These are phyloP conservation scores for Pseudocheirus occidentalis DNA, from an alignment of 2,797 vertebrate genomes.

Conservation along the genomic window DNA sequence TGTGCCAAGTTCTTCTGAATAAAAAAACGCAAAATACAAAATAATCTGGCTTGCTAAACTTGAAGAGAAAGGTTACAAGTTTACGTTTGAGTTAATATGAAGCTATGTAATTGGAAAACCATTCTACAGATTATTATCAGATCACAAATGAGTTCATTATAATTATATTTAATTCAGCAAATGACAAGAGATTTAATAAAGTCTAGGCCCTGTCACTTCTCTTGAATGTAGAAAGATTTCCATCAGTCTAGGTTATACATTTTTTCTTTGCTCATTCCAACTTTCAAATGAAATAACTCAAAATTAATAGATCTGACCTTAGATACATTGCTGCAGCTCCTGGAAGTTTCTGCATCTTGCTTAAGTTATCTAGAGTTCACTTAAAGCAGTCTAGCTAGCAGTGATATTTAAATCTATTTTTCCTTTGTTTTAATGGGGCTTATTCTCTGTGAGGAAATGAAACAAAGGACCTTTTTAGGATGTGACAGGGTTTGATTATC, in stretches of 20 bases:
- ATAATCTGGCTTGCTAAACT: constrained; percentile 15
- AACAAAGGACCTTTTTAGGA: constrained; percentile 6
- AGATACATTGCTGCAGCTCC: constrained; percentile 40
- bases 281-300: constrained; percentile 60
- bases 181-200: constrained; percentile 74
- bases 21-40: constrained; percentile 46
- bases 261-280: constrained; percentile 63
- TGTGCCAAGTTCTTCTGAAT: constrained; percentile 52
- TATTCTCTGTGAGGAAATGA: constrained; percentile 16
- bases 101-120: constrained; percentile 63
- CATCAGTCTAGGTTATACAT: constrained; percentile 48
- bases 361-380: constrained; percentile 51
- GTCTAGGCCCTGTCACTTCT: constrained; percentile 40
- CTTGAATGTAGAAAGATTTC: constrained; percentile 64
- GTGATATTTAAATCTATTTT: constrained; percentile 26
- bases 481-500: constrained; percentile 24
- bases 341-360: constrained; percentile 4
- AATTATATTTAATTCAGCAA: constrained; percentile 73
- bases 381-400: constrained; percentile 48
- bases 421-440: neutral
- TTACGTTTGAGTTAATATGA: constrained; percentile 69
- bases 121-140: constrained; percentile 58
- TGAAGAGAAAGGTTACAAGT: constrained; percentile 51
- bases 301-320: constrained; percentile 70
- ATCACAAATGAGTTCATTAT: constrained; percentile 57